Conservation (phyloP, 2,113 vertebrate genomes). For the Syngnathus typhle region DNA sequence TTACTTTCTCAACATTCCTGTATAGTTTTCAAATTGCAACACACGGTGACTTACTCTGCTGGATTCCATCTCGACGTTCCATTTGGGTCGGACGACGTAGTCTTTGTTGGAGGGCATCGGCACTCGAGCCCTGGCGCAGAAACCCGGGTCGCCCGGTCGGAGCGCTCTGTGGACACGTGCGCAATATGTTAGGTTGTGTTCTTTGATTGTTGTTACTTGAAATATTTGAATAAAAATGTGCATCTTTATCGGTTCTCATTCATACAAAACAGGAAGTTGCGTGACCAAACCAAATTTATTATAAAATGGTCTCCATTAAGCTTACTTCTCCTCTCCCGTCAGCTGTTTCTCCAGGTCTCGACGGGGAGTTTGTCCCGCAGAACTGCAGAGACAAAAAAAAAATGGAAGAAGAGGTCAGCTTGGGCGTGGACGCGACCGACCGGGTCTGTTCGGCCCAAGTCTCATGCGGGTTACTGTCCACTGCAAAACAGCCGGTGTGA, state of each 20-base stretch:
- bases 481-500: neutral
- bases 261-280: neutral
- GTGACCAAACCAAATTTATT: neutral
- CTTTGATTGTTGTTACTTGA: no score
- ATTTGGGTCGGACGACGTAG: slow-evolving; percentile 96
- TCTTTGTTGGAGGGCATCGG: slow-evolving; percentile 98
- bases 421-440: neutral
- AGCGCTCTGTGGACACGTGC: slow-evolving; percentile 74
- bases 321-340: slow-evolving; percentile 95
- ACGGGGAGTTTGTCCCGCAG: slow-evolving; percentile 93
- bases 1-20: neutral
- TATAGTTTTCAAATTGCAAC: neutral
- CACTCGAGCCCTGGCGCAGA: slow-evolving; percentile 90
- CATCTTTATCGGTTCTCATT: neutral
- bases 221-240: no score
- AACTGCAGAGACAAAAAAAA: slow-evolving; percentile 64
- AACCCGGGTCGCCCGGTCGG: slow-evolving; percentile 91
- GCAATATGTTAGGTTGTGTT: no score
- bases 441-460: neutral
- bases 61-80: slow-evolving; percentile 92
- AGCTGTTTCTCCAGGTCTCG: slow-evolving; percentile 96
- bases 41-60: slow-evolving; percentile 75
- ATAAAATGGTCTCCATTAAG: neutral
- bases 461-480: neutral
- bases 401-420: neutral